Evolutionary conservation across 2,797 vertebrate species (phyloP).

Genomic region (Aplochiton taeniatus): DNA sequence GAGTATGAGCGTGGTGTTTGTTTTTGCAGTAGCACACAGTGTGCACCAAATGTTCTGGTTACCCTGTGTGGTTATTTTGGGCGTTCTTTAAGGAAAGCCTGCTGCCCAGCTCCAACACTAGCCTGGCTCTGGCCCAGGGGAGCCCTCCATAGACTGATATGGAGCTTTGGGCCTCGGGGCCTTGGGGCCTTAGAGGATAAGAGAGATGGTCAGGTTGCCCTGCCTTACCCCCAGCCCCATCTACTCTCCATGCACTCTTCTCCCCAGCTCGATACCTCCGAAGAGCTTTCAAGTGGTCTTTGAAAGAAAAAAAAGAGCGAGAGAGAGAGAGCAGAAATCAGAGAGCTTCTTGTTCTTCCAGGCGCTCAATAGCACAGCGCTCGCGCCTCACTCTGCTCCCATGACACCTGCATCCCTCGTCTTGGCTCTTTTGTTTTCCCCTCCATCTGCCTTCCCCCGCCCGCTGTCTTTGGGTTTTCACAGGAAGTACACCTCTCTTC

Average conservation of each 20-base stretch:
- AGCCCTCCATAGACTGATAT: conserved; percentile 55
- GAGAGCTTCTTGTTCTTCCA: conserved; percentile 76
- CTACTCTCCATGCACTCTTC: conserved; percentile 60
- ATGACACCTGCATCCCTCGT: conserved; percentile 73
- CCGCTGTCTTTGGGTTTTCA: conserved; percentile 53
- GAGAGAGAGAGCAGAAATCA: conserved; percentile 77
- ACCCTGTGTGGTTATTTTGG: conserved; percentile 46
- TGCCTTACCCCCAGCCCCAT: conserved; percentile 42
- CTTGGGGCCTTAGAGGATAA: conserved; percentile 51
- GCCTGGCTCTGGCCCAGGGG: conserved; percentile 40
- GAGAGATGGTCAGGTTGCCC: conserved; percentile 52
- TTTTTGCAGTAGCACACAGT: too few species aligned
- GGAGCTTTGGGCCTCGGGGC: conserved; percentile 73
- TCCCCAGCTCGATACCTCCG: conserved; percentile 84
- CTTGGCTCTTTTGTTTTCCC: conserved; percentile 72
- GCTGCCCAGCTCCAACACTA: conserved; percentile 41
- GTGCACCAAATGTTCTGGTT: neutral
- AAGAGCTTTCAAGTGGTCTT: conserved; percentile 91
- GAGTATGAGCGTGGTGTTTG: too few species aligned
- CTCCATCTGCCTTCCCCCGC: conserved; percentile 61
- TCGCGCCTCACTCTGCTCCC: conserved; percentile 69
- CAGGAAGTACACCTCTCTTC: conserved; percentile 72
- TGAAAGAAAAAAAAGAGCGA: conserved; percentile 76
- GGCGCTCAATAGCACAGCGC: conserved; percentile 78
- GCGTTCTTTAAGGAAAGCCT: conserved; percentile 53